Base-by-base conservation (phyloP, 1,140 invertebrate species). In the Trichogramma pretiosum region DNA sequence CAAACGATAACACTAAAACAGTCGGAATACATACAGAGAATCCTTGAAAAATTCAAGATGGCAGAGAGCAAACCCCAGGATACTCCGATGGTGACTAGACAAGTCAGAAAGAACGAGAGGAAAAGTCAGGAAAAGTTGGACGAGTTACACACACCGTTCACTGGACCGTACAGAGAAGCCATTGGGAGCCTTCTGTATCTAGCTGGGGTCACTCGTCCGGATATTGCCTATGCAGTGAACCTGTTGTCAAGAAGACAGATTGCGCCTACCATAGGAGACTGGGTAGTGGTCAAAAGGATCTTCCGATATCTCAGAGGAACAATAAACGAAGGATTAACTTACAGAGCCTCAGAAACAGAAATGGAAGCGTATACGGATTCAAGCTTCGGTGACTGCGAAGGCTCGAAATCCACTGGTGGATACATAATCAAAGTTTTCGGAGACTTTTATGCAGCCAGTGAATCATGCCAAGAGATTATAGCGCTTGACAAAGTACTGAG, bases 401-500 rank as follows among this genome's bases (percentile, higher is more conserved):
- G 33, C 8, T 45, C 48, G 0, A 23, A 11, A 0, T 41, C 42
- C 0, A 50, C 41, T 1, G 36, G 48, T 30, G 41, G 48, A 22
- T 50, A 22, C 32, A 16, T 50, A 18, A 22, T 50, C 0, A 50
- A 48, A 9, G 10, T 60, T 8, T 53, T 46, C 36, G 52, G 52
- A 39, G 52, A 54, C 32, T 64, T 59, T 35, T 47, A 64, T 1
- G 57, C 60, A 2, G 40, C 61, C 34, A 44, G 53, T 16, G 48
- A 52, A 18, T 53, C 53, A 5, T 49, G 44, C 13, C 56, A 56
- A 55, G 60, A 67, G n/a, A n/a, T n/a, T n/a, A n/a, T n/a, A n/a
- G n/a, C n/a, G n/a, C n/a, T n/a, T n/a, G n/a, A n/a, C n/a, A 49
- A 52, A 28, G 39, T 47, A n/a, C 26, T 46, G 11, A 53, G 47